Percentiles rank a stretch among this genome's conserved stretches.
These are phyloP conservation scores for Scalopus aquaticus DNA, from an alignment of 2,113 vertebrate species.

Conservation along the genomic window DNA sequence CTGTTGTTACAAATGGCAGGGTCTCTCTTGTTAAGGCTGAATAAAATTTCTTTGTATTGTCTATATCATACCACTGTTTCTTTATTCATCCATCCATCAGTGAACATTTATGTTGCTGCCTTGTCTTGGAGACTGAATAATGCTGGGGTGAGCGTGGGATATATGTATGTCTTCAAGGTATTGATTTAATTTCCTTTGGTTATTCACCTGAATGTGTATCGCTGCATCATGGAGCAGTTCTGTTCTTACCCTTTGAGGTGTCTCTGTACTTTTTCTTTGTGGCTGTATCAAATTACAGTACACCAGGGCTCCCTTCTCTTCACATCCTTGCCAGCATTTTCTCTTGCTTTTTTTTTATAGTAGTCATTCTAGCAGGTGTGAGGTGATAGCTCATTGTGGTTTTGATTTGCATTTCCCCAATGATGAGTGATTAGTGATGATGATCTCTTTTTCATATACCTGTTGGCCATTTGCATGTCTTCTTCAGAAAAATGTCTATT, in stretches of 20 bases:
- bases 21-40: background rate
- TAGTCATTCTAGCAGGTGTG: background rate
- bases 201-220: background rate
- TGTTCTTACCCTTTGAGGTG: background rate
- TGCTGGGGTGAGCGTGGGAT: background rate
- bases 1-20: background rate
- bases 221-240: background rate
- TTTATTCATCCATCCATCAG: background rate
- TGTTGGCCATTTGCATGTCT: background rate
- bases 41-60: background rate
- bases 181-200: background rate
- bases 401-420: background rate
- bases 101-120: background rate
- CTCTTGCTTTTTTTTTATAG: background rate
- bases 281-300: background rate
- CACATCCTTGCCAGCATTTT: background rate
- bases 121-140: background rate
- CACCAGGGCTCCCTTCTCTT: background rate
- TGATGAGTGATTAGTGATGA: background rate
- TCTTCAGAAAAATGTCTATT: background rate
- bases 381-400: background rate
- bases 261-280: background rate
- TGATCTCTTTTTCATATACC: background rate
- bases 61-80: background rate
- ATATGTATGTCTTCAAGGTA: background rate